These are phyloP conservation scores for Stratiomys singularior DNA, from an alignment of 2,888 invertebrate genomes.

Conservation along the genomic window DNA sequence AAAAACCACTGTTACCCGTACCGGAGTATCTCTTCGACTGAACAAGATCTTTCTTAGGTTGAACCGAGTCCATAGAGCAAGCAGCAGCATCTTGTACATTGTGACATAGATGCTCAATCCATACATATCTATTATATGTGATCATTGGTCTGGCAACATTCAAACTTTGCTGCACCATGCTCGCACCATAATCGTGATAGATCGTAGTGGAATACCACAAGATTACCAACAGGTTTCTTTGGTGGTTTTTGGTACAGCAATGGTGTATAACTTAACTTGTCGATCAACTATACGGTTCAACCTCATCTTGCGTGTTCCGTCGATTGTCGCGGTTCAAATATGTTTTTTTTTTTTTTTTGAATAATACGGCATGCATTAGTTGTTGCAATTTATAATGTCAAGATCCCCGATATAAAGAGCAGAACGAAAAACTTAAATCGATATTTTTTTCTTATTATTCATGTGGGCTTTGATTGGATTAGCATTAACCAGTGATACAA, in stretches of 20 bases:
- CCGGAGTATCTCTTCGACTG: slow-evolving; percentile 37
- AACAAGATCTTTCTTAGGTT: not conserved
- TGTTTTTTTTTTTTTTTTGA: slow-evolving; percentile 30
- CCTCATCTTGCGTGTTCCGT: not conserved
- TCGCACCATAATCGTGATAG: slow-evolving; percentile 30
- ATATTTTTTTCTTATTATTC: not conserved
- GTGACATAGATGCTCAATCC: not conserved
- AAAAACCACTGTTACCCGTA: slow-evolving; percentile 26
- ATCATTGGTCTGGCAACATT: slow-evolving; percentile 16
- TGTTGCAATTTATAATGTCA: too few species aligned
- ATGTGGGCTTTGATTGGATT: slow-evolving; percentile 20
- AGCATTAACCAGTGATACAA: not conserved
- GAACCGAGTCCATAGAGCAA: slow-evolving; percentile 3
- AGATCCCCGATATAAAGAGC: too few species aligned
- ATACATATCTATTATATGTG: not conserved
- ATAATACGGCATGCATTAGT: not conserved
- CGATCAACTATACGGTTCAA: not conserved
- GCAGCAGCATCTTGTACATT: slow-evolving; percentile 27
- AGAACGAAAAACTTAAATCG: not conserved
- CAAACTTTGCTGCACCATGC: not conserved
- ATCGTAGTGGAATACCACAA: slow-evolving; percentile 45
- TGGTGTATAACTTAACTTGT: not conserved
- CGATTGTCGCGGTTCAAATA: not conserved
- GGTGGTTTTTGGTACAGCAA: slow-evolving; percentile 9
- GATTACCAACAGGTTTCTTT: slow-evolving; percentile 43